Conservation (phyloP, 2,113 vertebrate genomes). For the Corythornis madagascariensis region DNA sequence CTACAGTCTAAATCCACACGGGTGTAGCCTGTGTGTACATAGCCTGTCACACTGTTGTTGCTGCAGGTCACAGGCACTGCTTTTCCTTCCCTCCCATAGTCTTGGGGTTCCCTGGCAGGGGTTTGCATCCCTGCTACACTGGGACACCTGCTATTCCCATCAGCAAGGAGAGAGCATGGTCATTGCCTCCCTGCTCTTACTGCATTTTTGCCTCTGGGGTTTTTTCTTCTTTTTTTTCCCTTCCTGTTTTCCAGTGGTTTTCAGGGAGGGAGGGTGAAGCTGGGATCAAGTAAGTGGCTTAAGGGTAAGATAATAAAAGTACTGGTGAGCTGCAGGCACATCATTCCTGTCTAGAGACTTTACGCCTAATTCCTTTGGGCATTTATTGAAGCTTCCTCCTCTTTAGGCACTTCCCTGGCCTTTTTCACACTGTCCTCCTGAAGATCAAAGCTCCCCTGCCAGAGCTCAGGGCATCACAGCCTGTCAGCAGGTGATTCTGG, state of each 20-base stretch:
- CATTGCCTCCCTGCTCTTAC: not conserved
- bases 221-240: no score
- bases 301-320: constrained; percentile 12
- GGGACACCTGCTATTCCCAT: not conserved
- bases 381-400: not conserved
- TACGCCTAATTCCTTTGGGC: not conserved
- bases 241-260: not conserved
- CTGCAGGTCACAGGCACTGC: not conserved
- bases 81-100: not conserved
- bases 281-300: constrained; percentile 1
- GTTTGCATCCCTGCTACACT: not conserved
- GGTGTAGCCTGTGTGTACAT: not conserved
- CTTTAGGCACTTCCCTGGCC: not conserved
- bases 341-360: not conserved
- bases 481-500: not conserved
- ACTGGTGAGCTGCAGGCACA: not conserved
- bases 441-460: not conserved
- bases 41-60: not conserved
- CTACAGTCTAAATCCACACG: not conserved
- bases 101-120: not conserved
- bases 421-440: not conserved
- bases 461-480: not conserved
- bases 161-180: not conserved
- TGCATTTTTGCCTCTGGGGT: not conserved
- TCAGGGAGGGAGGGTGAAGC: not conserved